These are phyloP conservation scores for Heliconius sara DNA, from an alignment of 2,888 invertebrate species.

Conservation along the genomic window DNA sequence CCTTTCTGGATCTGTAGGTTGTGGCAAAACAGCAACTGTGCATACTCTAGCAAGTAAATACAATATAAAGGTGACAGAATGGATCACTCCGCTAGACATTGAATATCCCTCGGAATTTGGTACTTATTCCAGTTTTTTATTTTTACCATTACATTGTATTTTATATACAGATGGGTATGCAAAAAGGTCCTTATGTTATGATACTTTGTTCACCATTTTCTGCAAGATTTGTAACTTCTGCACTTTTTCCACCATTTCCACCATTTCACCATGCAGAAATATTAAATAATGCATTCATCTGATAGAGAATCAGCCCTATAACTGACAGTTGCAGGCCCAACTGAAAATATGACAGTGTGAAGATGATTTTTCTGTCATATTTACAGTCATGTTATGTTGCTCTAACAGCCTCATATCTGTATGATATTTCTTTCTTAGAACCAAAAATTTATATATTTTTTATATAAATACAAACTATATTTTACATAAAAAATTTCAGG, in stretches of 20 bases:
- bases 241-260: too few species aligned
- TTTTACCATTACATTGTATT: not conserved
- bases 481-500: constrained; percentile 61
- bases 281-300: not conserved
- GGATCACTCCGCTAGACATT: constrained; percentile 92
- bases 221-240: not conserved
- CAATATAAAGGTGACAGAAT: constrained; percentile 87
- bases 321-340: too few species aligned
- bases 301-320: not conserved
- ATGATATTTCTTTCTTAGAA: not conserved
- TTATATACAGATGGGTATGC: too few species aligned
- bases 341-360: too few species aligned
- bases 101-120: constrained; percentile 83
- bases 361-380: too few species aligned
- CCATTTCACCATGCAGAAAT: not conserved
- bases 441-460: not conserved
- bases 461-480: not conserved
- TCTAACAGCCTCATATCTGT: too few species aligned
- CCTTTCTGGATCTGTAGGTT: constrained; percentile 92
- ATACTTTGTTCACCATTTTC: not conserved
- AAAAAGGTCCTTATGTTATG: not conserved
- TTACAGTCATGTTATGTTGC: too few species aligned
- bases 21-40: constrained; percentile 91
- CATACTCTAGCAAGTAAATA: constrained; percentile 86
- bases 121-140: constrained; percentile 48